These are phyloP conservation scores for Euphydryas editha DNA, from an alignment of 2,888 invertebrate species.

Conservation along the genomic window DNA sequence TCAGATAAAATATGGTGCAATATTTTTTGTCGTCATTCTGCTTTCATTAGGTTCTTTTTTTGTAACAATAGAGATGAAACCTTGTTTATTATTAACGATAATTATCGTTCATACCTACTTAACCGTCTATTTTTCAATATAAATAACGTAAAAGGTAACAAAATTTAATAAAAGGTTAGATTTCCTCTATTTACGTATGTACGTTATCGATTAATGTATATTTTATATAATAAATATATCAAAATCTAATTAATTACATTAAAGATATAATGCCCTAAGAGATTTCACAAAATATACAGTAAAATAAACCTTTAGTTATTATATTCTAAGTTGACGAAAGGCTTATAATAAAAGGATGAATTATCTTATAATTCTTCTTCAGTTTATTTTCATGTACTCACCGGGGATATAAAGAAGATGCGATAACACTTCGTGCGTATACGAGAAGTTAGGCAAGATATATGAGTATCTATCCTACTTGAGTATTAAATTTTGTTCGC, in stretches of 20 bases:
- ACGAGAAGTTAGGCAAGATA: background rate
- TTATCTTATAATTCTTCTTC: background rate
- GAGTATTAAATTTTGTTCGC: background rate
- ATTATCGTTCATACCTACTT: slow-evolving; percentile 10
- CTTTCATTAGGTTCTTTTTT: slow-evolving; percentile 43
- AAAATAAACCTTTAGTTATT: background rate
- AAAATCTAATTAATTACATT: too few relatives aligned
- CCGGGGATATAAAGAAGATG: slow-evolving; percentile 1
- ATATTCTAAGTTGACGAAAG: background rate
- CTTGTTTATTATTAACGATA: slow-evolving; percentile 22
- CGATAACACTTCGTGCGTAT: background rate
- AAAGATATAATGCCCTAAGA: too few relatives aligned
- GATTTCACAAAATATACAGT: background rate
- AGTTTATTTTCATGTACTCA: slow-evolving; percentile 2
- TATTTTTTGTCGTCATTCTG: slow-evolving; percentile 42
- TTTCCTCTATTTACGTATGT: background rate
- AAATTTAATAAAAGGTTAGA: background rate
- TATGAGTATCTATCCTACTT: background rate
- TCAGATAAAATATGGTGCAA: slow-evolving; percentile 39
- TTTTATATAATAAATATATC: too few relatives aligned
- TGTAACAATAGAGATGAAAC: slow-evolving; percentile 31
- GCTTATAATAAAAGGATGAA: background rate
- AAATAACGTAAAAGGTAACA: slow-evolving; percentile 5
- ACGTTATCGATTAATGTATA: background rate
- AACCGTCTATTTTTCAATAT: background rate